phyloP scores from a whole-genome alignment of 53 echinoderm and acorn worm genomes.

The Zoroaster sp. region DNA sequence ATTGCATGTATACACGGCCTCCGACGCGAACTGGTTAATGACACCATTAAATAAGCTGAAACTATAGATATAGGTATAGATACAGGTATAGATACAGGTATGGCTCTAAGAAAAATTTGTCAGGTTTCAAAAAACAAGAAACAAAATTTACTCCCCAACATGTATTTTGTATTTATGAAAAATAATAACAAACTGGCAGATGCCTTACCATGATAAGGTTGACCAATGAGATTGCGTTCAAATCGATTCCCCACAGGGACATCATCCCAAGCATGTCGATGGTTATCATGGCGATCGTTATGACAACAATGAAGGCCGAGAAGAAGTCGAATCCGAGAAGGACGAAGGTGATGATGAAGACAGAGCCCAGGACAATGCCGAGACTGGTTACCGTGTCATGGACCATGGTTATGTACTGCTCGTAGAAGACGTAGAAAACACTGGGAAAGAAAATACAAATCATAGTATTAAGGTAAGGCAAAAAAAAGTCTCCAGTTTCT shows the following conservation, averaged over 20 bases:
- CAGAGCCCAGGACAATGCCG: conserved; percentile 72
- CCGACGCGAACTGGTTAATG: too few relatives aligned
- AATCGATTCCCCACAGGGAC: conserved; percentile 83
- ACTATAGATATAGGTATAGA: too few relatives aligned
- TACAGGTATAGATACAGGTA: too few relatives aligned
- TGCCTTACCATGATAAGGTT: conserved; percentile 97
- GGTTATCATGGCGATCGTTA: conserved; percentile 94
- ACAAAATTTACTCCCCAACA: too few relatives aligned
- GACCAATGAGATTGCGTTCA: conserved; percentile 94
- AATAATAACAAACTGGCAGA: too few relatives aligned
- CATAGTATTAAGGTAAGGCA: too few relatives aligned
- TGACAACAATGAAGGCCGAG: conserved; percentile 82
- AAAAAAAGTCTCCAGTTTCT: too few relatives aligned
- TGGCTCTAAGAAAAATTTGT: too few relatives aligned
- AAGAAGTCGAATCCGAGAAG: conserved; percentile 81
- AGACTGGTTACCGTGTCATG: conserved; percentile 72
- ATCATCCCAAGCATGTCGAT: conserved; percentile 86
- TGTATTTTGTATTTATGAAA: too few relatives aligned
- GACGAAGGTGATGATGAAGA: conserved; percentile 89
- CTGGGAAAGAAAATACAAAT: conserved; percentile 38
- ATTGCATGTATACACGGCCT: too few relatives aligned
- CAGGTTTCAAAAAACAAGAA: too few relatives aligned
- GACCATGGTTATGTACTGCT: conserved; percentile 92
- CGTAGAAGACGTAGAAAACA: conserved; percentile 95
- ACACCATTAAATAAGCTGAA: too few relatives aligned